Conservation (phyloP, 2,113 vertebrate genomes). For the Puffinus mauretanicus region DNA sequence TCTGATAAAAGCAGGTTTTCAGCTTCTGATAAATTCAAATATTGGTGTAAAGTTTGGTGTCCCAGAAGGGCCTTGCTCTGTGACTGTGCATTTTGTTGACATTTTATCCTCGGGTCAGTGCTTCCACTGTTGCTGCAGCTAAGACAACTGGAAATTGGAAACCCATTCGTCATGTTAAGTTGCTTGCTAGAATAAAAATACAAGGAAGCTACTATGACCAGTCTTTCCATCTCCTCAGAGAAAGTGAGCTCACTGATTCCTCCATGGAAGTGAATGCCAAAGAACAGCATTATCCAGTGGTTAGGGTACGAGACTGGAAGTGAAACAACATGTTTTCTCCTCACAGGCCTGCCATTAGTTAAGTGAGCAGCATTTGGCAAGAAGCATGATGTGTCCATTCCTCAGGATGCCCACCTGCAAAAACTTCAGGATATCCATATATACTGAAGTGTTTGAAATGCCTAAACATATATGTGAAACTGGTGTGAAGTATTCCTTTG, state of each 20-base stretch:
- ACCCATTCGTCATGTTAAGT: conserved; percentile 9
- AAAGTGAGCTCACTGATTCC: neutral
- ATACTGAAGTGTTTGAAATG: neutral
- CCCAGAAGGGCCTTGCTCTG: neutral
- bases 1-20: neutral
- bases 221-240: neutral
- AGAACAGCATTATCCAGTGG: neutral
- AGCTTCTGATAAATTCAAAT: neutral
- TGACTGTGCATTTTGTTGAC: neutral
- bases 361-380: neutral
- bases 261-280: neutral
- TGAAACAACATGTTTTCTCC: neutral
- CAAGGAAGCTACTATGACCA: neutral
- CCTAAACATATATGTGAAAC: neutral
- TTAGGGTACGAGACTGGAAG: neutral
- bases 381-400: neutral
- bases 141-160: conserved; percentile 40
- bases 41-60: neutral
- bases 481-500: neutral
- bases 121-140: neutral
- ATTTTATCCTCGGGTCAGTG: conserved; percentile 1
- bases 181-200: conserved; percentile 13
- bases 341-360: neutral
- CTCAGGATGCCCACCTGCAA: neutral
- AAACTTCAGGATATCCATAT: neutral